Base-by-base conservation (phyloP, 2,797 vertebrate species). In the Syngnathus acus region DNA sequence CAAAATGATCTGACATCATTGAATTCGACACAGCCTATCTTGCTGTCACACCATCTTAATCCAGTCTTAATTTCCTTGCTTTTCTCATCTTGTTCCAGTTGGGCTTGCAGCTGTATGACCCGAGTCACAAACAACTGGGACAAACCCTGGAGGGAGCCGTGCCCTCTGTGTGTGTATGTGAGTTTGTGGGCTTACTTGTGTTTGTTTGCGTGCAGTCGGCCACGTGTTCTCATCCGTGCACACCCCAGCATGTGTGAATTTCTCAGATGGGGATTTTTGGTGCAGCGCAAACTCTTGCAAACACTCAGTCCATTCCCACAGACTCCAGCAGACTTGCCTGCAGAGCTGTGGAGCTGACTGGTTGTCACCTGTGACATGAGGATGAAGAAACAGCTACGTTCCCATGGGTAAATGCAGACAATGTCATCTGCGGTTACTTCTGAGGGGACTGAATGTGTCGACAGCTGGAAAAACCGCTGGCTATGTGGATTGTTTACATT, bases 61-160 rank as follows among this genome's bases (percentile, higher is more conserved):
- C 26, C 62, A 32, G 32, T 4, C 65, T 62, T 45, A 53, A 69
- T 45, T 65, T 45, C 19, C 23, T 7, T 40, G 53, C 47, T 65
- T 48, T 70, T 40, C 67, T 66, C 38, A 5, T 78, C 66, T 19
- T 71, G 73, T 72, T 42, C 65, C 66, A 42, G 55, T 50, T 32
- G 66, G 72, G 63, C 48, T 51, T 55, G 74, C 88, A 90, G 88
- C 85, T 90, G 88, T 69, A 72, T 86, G 88, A 90, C 86, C 87
- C 65, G 9, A 82, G 86, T 81, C 77, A 72, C 66, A 72, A 65
- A 68, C 77, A 83, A 82, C 75, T 83, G 80, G 84, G 84, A 83
- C 81, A 16, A 67, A 68, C 80, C 73, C 70, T 59, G 81, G 65
- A 77, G 85, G 72, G 78, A 74, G 39, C 65, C 19, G 9, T 68